Base-by-base conservation (phyloP, 2,113 vertebrate species). In the Siniperca knerii region DNA sequence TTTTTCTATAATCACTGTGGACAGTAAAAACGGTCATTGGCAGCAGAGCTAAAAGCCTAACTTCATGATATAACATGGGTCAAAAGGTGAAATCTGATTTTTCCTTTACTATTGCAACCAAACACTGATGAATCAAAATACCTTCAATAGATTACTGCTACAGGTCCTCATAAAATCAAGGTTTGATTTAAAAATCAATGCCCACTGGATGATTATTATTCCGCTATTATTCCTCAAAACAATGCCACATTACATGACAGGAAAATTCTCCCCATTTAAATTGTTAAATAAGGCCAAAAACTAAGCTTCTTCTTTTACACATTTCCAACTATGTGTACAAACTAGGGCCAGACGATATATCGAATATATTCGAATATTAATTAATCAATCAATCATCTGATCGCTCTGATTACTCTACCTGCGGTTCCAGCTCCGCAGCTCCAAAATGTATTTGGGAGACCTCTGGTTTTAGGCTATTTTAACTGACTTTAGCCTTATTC, bases 51-150 rank as follows among this genome's bases (percentile, higher is more conserved):
- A 35, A 57, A 81, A 21, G 10, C 1, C 18, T 0, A 67, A 77
- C 77, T 12, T 58, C 37, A 29, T n/a, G 64, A 72, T 20, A 52
- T 18, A 69, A 21, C 46, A 25, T 0, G 21, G 57, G 65, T 78
- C 61, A 81, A 62, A 50, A 66, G 54, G 72, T 64, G n/a, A 61
- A 72, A 72, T 66, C 37, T 10, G 61, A 77, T 40, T n/a, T 79
- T 25, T 4, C 13, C 21, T 42, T 11, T 21, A 42, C 40, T 20
- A 25, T 20, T 55, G 48, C 11, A n/a, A 60, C 23, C 12, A 3
- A 76, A 66, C 35, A 64, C 70, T 66, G 44, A 52, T 46, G 2
- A 77, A 37, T 70, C 55, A 42, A 66, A 70, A 77, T 20, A n/a
- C 33, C 13, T 18, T 60, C 16, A 64, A 40, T 3, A 57, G 46